Conservation (phyloP, 1,140 invertebrate genomes). For the Dendrolimus kikuchii region DNA sequence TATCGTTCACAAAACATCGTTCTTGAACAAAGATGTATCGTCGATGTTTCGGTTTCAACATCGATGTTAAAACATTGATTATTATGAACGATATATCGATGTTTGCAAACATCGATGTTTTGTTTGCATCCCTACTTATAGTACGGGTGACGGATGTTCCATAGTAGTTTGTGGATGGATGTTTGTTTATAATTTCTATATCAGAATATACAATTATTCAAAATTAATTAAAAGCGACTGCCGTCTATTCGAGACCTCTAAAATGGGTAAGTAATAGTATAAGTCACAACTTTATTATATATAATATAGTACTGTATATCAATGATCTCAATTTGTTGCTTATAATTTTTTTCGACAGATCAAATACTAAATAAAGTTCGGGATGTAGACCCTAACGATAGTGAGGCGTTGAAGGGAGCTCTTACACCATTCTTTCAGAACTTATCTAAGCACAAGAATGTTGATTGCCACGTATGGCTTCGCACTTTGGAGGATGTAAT, state of each 20-base stretch:
- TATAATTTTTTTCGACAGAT: slow-evolving; percentile 20
- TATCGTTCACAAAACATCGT: no score
- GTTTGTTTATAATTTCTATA: no score
- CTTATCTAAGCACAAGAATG: slow-evolving; percentile 31
- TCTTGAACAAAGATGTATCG: no score
- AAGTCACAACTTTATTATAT: slow-evolving; percentile 1
- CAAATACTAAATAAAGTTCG: slow-evolving; percentile 48
- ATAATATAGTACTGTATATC: background rate
- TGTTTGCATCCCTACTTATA: no score
- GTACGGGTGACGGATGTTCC: no score
- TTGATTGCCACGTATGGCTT: slow-evolving; percentile 34
- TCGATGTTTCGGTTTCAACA: no score
- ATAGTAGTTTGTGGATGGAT: no score
- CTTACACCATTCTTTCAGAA: slow-evolving; percentile 42
- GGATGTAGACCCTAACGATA: slow-evolving; percentile 49
- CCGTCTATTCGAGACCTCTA: background rate
- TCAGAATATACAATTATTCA: no score
- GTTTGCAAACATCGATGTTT: no score
- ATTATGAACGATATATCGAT: no score
- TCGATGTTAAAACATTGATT: no score
- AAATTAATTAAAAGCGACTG: background rate
- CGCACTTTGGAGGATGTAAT: slow-evolving; percentile 36
- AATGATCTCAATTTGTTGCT: slow-evolving; percentile 1
- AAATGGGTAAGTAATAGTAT: slow-evolving; percentile 16
- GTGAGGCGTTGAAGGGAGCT: slow-evolving; percentile 47